These are phyloP conservation scores for Sebastes itinus DNA, from an alignment of 2,797 vertebrate genomes.

Conservation along the genomic window DNA sequence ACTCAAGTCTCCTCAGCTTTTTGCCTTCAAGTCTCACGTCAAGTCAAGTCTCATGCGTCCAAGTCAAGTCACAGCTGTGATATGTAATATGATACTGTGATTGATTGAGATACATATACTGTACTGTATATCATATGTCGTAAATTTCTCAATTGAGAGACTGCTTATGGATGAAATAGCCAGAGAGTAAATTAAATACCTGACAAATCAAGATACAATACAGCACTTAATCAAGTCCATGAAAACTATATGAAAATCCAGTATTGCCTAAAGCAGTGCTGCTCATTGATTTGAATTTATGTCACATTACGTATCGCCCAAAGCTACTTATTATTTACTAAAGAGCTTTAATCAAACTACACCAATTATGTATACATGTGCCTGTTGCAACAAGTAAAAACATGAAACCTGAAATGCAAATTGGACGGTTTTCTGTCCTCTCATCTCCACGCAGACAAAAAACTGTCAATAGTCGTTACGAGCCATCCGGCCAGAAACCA, in stretches of 20 bases:
- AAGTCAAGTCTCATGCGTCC: neutral
- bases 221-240: neutral
- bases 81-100: neutral
- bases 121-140: neutral
- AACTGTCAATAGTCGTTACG: conserved; percentile 30
- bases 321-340: neutral
- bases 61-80: neutral
- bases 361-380: neutral
- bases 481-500: neutral
- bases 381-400: neutral
- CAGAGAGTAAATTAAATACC: neutral
- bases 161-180: neutral
- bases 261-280: neutral
- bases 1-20: neutral
- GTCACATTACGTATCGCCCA: neutral
- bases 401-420: neutral
- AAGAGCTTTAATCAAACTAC: neutral
- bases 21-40: neutral
- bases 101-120: neutral
- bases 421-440: neutral
- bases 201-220: neutral
- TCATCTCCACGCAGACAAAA: conserved; percentile 16
- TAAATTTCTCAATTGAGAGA: neutral
- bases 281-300: neutral
- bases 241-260: neutral